Base-by-base conservation (phyloP, 2,888 invertebrate species). In the Agrotis exclamationis region DNA sequence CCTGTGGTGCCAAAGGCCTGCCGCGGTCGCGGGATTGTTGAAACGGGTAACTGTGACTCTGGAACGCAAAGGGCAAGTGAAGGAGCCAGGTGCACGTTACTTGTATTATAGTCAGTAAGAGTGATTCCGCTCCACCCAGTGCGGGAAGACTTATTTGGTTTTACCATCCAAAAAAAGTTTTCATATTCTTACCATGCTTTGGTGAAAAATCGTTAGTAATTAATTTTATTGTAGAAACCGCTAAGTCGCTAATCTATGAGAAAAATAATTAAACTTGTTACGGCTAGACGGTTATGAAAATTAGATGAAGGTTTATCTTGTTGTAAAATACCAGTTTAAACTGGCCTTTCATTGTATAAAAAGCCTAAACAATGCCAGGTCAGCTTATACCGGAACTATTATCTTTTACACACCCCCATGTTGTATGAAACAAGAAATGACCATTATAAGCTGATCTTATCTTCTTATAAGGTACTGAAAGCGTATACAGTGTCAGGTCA, bases 191-290 rank as follows among this genome's bases (percentile, higher is more conserved):
- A 22, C n/a, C 14, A 20, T 47, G 13, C 20, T 7, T 16, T 24
- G 16, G 53, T 13, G 18, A n/a, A n/a, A n/a, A n/a, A 18, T 53
- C 53, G 24, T 16, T 53, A 33, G 48, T 54, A 18, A n/a, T n/a
- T n/a, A n/a, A n/a, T n/a, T n/a, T n/a, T n/a, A 70, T 47, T 70
- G 16, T 22, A 45, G 14, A 57, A 65, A 24, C 51, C 1, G 39
- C 14, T 6, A 3, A 28, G 45, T 45, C 24, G 28, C 13, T 6
- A 28, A n/a, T 44, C 22, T 24, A 16, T 45, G 33, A 33, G 45
- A 63, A 28, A 22, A 63, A 22, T 44, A 28, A 59, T 66, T 53
- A 66, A n/a, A 51, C 20, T 58, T 16, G 14, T 47, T 65, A 73
- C n/a, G 39, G 20, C 5, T 13, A 16, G 9, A 48, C 39, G 18